These are phyloP conservation scores for Mantis religiosa DNA, from an alignment of 2,888 invertebrate species.

Conservation along the genomic window DNA sequence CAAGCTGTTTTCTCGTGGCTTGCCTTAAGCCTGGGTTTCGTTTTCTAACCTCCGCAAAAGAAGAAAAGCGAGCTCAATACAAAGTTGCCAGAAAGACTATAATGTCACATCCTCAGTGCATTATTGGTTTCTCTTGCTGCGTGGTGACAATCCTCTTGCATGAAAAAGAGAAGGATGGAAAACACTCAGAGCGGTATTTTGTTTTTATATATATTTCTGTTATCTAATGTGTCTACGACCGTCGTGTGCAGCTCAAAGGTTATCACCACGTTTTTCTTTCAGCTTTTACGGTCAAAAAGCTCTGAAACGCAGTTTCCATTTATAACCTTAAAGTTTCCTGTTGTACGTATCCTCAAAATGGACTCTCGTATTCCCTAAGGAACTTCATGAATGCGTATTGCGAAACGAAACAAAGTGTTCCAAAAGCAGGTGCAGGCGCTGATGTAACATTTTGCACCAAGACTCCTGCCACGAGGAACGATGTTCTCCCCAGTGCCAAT, in stretches of 20 bases:
- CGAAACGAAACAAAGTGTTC: background rate
- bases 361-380: background rate
- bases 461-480: too few relatives aligned
- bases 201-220: background rate
- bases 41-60: background rate
- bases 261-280: background rate
- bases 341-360: background rate
- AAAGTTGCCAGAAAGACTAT: background rate
- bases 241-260: background rate
- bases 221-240: background rate
- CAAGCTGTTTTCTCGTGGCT: background rate
- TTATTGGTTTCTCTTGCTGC: background rate
- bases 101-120: background rate
- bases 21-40: background rate
- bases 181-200: background rate
- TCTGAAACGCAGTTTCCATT: background rate
- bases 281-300: background rate
- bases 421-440: background rate
- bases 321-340: background rate
- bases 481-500: too few relatives aligned
- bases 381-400: background rate
- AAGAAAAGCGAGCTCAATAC: background rate
- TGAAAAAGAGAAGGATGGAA: background rate
- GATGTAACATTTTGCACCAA: too few relatives aligned
- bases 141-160: background rate